Conservation (phyloP, 2,113 vertebrate genomes). For the Phocoena phocoena region DNA sequence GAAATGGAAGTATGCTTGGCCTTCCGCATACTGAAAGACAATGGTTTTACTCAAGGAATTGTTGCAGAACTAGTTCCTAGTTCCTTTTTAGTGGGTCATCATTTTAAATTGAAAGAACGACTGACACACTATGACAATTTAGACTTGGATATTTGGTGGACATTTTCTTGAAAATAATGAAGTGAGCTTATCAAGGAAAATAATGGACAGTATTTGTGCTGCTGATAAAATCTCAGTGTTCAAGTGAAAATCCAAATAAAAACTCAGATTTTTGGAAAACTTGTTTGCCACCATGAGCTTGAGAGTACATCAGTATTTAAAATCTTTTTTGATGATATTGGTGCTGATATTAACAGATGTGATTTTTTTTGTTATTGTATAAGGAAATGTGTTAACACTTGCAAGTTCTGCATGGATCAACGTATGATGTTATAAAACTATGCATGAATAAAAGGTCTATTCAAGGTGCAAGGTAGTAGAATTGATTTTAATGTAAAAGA, state of each 20-base stretch:
- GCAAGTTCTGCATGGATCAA: background rate
- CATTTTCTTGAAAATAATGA: background rate
- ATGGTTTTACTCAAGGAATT: background rate
- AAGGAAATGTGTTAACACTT: background rate
- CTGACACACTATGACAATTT: background rate
- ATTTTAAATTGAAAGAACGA: background rate
- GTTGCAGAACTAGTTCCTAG: background rate
- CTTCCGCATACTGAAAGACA: background rate
- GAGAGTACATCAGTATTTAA: background rate
- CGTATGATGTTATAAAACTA: background rate
- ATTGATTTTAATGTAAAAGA: background rate
- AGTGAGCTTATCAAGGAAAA: background rate
- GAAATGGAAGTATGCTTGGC: background rate
- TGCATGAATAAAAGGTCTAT: background rate
- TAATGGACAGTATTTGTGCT: background rate
- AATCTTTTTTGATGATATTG: background rate
- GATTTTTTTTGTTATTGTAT: background rate
- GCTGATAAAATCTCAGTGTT: background rate
- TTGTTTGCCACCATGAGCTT: background rate
- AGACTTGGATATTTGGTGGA: background rate
- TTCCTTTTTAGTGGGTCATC: background rate
- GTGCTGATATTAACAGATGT: background rate
- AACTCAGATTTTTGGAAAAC: background rate
- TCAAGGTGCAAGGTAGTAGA: background rate
- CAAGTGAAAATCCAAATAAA: background rate